These are phyloP conservation scores for Physella acuta DNA, from an alignment of 1,140 invertebrate species.

Conservation along the genomic window DNA sequence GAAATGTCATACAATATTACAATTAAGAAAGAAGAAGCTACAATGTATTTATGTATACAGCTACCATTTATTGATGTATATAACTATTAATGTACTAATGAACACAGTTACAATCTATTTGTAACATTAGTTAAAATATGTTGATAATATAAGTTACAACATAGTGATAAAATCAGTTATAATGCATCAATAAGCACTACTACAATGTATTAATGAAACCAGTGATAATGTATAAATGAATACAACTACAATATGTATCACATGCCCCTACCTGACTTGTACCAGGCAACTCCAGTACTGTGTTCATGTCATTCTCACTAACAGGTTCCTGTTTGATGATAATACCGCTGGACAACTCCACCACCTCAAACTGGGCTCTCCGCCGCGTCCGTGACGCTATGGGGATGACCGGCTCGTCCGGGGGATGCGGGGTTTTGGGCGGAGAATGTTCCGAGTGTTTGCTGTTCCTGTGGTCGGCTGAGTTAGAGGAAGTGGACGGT, in stretches of 20 bases:
- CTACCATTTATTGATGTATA: too few species aligned
- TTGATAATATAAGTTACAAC: background rate
- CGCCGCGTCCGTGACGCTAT: constrained; percentile 21
- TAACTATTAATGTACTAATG: too few species aligned
- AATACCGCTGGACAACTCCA: constrained; percentile 1
- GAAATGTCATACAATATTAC: too few species aligned
- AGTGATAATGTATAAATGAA: background rate
- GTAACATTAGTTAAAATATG: too few species aligned
- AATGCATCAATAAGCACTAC: background rate
- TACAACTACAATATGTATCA: too few species aligned
- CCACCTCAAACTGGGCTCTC: constrained; percentile 13
- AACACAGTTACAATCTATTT: too few species aligned
- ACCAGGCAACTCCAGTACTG: background rate
- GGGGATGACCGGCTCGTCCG: constrained; percentile 13
- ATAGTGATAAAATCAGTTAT: background rate
- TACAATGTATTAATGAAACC: background rate
- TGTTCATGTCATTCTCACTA: constrained; percentile 13
- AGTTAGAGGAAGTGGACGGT: background rate
- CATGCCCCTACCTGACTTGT: constrained; percentile 11
- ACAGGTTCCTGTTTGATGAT: constrained; percentile 14
- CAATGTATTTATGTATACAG: too few species aligned
- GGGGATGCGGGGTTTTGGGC: constrained; percentile 1
- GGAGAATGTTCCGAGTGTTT: constrained; percentile 14
- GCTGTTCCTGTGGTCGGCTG: background rate
- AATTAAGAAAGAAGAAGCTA: too few species aligned